Evolutionary conservation across 2,113 vertebrate species (phyloP).

Genomic region (Albula goreensis): DNA sequence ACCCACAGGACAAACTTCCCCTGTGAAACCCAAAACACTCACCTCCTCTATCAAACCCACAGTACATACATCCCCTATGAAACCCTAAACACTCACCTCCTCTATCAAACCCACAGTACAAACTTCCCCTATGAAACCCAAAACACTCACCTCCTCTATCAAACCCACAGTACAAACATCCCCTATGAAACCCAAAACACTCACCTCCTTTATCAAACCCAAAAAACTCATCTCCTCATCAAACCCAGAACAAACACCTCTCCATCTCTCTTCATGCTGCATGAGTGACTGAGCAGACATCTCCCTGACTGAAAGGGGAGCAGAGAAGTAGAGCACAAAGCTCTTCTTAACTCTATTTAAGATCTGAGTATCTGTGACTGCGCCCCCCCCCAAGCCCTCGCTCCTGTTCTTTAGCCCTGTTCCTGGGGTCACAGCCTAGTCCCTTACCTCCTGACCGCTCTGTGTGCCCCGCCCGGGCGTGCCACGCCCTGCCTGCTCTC

Average conservation of each 20-base stretch:
- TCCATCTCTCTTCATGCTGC: too few relatives aligned
- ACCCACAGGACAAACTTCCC: too few relatives aligned
- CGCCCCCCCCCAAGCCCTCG: background rate
- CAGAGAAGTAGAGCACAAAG: constrained; percentile 36
- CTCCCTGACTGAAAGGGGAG: constrained; percentile 5
- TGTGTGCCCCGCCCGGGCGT: constrained; percentile 43
- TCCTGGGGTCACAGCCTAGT: constrained; percentile 11
- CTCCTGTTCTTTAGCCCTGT: background rate
- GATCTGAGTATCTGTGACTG: background rate
- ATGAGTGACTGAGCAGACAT: background rate
- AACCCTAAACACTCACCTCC: background rate
- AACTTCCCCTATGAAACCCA: background rate
- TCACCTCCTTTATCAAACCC: too few relatives aligned
- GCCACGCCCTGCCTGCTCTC: constrained; percentile 52
- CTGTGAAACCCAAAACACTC: too few relatives aligned
- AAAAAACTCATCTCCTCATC: background rate
- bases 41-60: too few relatives aligned
- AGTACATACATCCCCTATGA: too few relatives aligned
- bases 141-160: background rate
- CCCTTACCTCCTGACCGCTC: constrained; percentile 57
- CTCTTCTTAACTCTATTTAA: background rate
- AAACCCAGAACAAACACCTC: background rate
- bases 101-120: background rate
- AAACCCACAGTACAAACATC: background rate
- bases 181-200: too few relatives aligned